Percentiles rank a stretch among this genome's conserved stretches.
Conservation (phyloP, 2,113 vertebrate species). For the Sceloporus tristichus region DNA sequence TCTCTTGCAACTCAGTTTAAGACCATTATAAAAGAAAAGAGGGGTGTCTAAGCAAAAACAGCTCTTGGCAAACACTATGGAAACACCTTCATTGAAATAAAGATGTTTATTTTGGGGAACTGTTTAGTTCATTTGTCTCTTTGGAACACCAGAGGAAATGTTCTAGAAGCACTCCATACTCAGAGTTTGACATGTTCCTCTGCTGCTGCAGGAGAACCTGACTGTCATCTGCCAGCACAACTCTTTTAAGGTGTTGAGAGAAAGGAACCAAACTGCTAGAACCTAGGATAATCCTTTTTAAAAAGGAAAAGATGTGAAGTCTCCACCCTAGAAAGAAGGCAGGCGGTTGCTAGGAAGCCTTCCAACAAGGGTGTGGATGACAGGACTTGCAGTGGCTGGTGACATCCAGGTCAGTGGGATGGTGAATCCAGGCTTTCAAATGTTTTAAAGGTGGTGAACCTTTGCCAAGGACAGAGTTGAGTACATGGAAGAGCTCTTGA, state of each 20-base stretch:
- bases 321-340: not conserved
- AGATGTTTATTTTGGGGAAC: rapidly evolving
- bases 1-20: not conserved
- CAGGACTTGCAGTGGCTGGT: not conserved
- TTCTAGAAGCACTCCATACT: rapidly evolving
- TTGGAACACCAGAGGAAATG: not conserved
- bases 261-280: not conserved
- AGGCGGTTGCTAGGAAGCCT: not conserved
- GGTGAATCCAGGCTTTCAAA: no score
- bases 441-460: no score
- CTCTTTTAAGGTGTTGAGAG: not conserved
- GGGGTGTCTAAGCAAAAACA: not conserved
- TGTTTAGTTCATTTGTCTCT: rapidly evolving
- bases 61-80: not conserved
- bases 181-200: rapidly evolving
- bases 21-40: not conserved
- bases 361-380: not conserved
- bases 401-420: no score
- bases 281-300: no score
- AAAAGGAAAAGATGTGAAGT: not conserved
- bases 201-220: not conserved
- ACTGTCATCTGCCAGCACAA: rapidly evolving
- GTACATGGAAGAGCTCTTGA: no score
- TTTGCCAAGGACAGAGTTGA: no score
- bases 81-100: not conserved